phyloP scores from a whole-genome alignment of 2,888 invertebrate species.

The Epirrhoe tristata region DNA sequence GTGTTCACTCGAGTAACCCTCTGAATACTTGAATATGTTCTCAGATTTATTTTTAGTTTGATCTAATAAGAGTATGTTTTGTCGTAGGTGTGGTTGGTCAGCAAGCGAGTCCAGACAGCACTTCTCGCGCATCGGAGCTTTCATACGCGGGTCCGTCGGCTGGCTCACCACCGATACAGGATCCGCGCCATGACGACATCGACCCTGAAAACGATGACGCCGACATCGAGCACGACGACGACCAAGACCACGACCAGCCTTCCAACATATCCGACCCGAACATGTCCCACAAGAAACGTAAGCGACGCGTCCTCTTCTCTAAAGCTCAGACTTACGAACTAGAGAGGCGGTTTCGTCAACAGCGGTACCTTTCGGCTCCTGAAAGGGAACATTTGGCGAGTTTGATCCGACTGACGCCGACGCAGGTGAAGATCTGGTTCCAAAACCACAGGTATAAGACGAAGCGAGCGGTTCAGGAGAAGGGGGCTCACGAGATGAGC shows the following conservation, averaged over 20 bases:
- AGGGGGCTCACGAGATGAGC: constrained; percentile 89
- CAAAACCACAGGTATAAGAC: constrained; percentile 99
- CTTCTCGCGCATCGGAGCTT: constrained; percentile 93
- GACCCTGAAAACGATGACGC: constrained; percentile 78
- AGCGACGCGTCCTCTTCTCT: constrained; percentile 98
- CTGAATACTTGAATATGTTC: constrained; percentile 23
- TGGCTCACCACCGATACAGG: constrained; percentile 68
- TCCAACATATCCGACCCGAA: constrained; percentile 72
- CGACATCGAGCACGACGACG: constrained; percentile 87
- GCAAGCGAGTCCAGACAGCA: constrained; percentile 93
- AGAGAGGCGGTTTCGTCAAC: constrained; percentile 97
- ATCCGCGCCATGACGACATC: constrained; percentile 67
- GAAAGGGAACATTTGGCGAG: constrained; percentile 98
- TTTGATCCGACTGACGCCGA: constrained; percentile 97
- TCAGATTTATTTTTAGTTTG: constrained; percentile 21
- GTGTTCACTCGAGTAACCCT: constrained; percentile 37
- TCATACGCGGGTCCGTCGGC: constrained; percentile 82
- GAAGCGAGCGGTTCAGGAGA: constrained; percentile 98
- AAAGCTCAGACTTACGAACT: constrained; percentile 99
- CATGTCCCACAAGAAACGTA: constrained; percentile 93
- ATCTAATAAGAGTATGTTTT: constrained; percentile 42
- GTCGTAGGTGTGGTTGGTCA: constrained; percentile 85
- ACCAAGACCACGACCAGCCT: constrained; percentile 79
- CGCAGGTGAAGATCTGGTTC: constrained; percentile 99
- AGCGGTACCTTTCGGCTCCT: constrained; percentile 98